Evolutionary conservation across 2,888 invertebrate genomes (phyloP).

Genomic region (Cistogaster globosa): DNA sequence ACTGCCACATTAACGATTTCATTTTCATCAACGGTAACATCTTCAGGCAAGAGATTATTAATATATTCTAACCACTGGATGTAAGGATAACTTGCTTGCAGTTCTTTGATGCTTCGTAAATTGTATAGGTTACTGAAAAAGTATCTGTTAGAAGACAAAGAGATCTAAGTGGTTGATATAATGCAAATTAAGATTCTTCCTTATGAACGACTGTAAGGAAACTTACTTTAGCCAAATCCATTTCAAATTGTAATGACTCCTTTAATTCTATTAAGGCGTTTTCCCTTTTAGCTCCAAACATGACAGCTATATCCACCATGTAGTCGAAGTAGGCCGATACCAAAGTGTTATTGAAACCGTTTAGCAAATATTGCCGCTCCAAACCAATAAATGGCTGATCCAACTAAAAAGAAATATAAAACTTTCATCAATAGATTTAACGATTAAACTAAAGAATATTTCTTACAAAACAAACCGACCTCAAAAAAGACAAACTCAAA

Average conservation of each 20-base stretch:
- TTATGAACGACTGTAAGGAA: not conserved
- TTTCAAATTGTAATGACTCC: slow-evolving; percentile 94
- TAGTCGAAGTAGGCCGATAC: slow-evolving; percentile 94
- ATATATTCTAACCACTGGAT: slow-evolving; percentile 88
- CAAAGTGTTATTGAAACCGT: slow-evolving; percentile 91
- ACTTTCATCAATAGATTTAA: too few relatives aligned
- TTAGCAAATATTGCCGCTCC: slow-evolving; percentile 92
- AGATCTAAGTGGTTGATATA: slow-evolving; percentile 85
- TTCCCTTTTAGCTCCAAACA: slow-evolving; percentile 91
- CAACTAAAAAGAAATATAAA: slow-evolving; percentile 85
- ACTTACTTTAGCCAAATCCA: slow-evolving; percentile 94
- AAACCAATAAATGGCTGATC: slow-evolving; percentile 94
- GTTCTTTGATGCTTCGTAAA: slow-evolving; percentile 91
- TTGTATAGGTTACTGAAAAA: slow-evolving; percentile 96
- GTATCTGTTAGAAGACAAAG: slow-evolving; percentile 92
- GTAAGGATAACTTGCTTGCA: slow-evolving; percentile 89
- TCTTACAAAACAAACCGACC: too few relatives aligned
- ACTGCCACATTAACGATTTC: slow-evolving; percentile 94
- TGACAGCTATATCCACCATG: slow-evolving; percentile 93
- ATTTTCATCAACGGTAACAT: slow-evolving; percentile 85
- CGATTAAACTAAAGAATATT: too few relatives aligned
- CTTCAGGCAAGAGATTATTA: slow-evolving; percentile 89
- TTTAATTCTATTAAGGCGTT: slow-evolving; percentile 88
- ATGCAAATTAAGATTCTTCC: too few relatives aligned
- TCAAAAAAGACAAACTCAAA: too few relatives aligned